Evolutionary conservation across 2,888 invertebrate species (phyloP), one percentile per base, ranked within the genome.

Genomic region (Panopea generosa): DNA sequence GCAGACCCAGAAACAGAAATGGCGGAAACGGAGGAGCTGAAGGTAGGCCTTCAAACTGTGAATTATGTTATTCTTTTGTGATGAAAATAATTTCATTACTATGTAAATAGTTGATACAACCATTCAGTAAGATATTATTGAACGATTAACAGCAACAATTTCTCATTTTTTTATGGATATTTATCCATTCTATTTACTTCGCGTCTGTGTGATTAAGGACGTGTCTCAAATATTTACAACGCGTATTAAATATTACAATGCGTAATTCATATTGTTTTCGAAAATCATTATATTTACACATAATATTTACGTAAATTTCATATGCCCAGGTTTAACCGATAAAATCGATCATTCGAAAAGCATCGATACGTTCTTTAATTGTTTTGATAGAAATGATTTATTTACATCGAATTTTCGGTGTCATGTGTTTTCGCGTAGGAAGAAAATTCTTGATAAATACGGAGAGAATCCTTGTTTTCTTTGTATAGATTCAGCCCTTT

Each of bases 21-120:
- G 89, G 89, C 89, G 87, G 89, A 89, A 82, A 79, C 84, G 65
- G 84, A 86, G 65, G 89, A 89, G 59, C 68, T 89, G 77, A 89
- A 88, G 87, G 89, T 87, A 83, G 11, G 33, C 33, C 11, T 33
- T 33, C 33, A 33, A 33, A 33, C 11, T 4, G 11, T 7, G 33
- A 33, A 33, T 7, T 33, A 7, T 33, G 11, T 33, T 7, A 33
- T 33, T 33, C 4, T 33, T 33, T 33, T 4, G 33, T 11, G 4
- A 11, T 33, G 4, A 33, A 33, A 33, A n/a, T n/a, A n/a, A n/a
- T n/a, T n/a, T n/a, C n/a, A n/a, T n/a, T n/a, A n/a, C n/a, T n/a
- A n/a, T n/a, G n/a, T n/a, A n/a, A n/a, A n/a, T n/a, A n/a, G n/a
- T n/a, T n/a, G n/a, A n/a, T n/a, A n/a, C n/a, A n/a, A n/a, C n/a